A percentile compares a stretch with the other conserved stretches of the same genome.
Evolutionary conservation across 2,113 vertebrate genomes (phyloP).

Genomic region (Engraulis encrasicolus): DNA sequence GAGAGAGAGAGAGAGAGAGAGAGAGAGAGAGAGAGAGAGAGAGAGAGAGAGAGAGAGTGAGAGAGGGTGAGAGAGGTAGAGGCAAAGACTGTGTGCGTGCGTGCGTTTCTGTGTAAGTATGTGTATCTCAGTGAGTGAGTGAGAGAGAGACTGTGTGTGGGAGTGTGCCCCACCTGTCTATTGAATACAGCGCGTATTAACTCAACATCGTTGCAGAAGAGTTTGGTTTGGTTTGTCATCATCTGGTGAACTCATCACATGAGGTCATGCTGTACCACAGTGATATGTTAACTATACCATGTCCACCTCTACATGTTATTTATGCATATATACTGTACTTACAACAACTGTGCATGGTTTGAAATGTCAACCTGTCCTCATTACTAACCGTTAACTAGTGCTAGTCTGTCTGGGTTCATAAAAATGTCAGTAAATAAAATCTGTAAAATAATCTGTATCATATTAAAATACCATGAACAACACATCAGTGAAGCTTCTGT

Average conservation of each 20-base stretch:
- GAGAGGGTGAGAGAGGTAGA: too few species aligned
- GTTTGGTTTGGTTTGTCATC: background rate
- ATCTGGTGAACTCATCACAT: background rate
- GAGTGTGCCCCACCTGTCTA: background rate
- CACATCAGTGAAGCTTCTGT: constrained; percentile 18
- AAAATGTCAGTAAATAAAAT: constrained; percentile 11
- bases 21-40: too few species aligned
- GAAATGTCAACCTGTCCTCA: constrained; percentile 25
- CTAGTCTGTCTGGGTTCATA: constrained; percentile 19
- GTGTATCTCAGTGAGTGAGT: too few species aligned
- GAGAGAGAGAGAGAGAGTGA: too few species aligned
- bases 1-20: too few species aligned
- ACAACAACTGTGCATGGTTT: constrained; percentile 32
- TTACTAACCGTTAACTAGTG: constrained; percentile 19
- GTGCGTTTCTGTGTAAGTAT: too few species aligned
- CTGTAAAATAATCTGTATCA: constrained; percentile 28
- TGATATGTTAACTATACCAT: background rate
- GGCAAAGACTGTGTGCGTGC: background rate
- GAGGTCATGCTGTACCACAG: background rate
- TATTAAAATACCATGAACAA: constrained; percentile 20
- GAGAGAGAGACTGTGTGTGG: background rate
- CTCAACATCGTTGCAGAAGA: background rate
- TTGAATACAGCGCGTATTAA: background rate
- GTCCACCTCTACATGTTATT: background rate
- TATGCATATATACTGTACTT: constrained; percentile 8